Percentiles rank a stretch among this genome's conserved stretches.
Conservation (phyloP, 2,888 invertebrate genomes). For the Xestoiulus laeticollis region DNA sequence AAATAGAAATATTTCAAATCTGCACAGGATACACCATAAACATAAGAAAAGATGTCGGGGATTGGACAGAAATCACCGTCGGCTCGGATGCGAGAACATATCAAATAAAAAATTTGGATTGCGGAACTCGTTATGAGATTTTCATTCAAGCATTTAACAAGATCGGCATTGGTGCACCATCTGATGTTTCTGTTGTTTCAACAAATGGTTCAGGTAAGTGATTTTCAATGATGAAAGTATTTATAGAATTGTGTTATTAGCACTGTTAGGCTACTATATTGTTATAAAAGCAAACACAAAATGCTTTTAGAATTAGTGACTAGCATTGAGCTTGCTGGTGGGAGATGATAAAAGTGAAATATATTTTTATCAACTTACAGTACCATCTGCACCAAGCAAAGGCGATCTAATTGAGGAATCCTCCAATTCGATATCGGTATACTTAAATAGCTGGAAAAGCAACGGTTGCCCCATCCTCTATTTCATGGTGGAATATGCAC, state of each 20-base stretch:
- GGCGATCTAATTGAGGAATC: slow-evolving; percentile 54
- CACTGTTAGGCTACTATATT: no score
- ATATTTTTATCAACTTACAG: slow-evolving; percentile 7
- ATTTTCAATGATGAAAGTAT: background rate
- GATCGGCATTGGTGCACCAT: slow-evolving; percentile 51
- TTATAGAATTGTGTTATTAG: background rate
- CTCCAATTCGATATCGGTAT: slow-evolving; percentile 70
- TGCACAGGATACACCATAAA: slow-evolving; percentile 50
- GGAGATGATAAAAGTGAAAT: background rate
- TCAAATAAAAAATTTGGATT: slow-evolving; percentile 45
- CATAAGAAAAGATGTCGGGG: slow-evolving; percentile 48
- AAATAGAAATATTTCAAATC: background rate
- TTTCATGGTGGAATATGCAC: slow-evolving; percentile 58
- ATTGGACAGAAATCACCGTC: slow-evolving; percentile 50
- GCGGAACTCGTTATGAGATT: slow-evolving; percentile 52
- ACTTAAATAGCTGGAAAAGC: slow-evolving; percentile 62
- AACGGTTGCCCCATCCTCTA: slow-evolving; percentile 64
- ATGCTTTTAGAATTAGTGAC: no score
- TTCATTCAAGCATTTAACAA: slow-evolving; percentile 51
- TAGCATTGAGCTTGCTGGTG: no score
- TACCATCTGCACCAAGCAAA: slow-evolving; percentile 52
- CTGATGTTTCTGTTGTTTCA: slow-evolving; percentile 23
- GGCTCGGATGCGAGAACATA: slow-evolving; percentile 40
- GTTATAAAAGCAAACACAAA: no score
- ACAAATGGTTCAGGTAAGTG: slow-evolving; percentile 53